Conservation (phyloP, 1,140 invertebrate genomes). For the Asobara japonica region DNA sequence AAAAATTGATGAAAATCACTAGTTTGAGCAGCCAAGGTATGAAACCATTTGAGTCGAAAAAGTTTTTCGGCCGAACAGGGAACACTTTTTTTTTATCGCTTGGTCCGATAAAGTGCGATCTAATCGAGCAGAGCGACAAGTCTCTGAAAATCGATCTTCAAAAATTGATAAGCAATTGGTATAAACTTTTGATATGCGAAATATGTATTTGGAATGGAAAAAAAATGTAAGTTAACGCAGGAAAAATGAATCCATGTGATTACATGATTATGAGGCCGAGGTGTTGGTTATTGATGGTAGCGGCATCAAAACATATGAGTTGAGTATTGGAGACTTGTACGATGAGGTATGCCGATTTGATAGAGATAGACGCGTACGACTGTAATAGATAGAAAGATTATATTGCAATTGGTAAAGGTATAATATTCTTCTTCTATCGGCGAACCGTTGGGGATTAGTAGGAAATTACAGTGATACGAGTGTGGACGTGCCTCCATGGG, state of each 20-base stretch:
- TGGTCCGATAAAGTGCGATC: no score
- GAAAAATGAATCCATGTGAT: not conserved
- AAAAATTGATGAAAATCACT: no score
- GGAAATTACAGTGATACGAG: constrained; percentile 57
- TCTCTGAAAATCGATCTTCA: no score
- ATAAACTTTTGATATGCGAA: no score
- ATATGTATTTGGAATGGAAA: not conserved
- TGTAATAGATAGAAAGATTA: constrained; percentile 60
- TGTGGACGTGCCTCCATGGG: constrained; percentile 44
- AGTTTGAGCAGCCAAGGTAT: no score
- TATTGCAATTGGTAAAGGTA: constrained; percentile 55
- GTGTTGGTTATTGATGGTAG: constrained; percentile 10
- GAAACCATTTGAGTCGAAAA: no score
- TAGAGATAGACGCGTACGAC: constrained; percentile 24
- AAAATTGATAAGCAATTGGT: no score
- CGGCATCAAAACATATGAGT: not conserved
- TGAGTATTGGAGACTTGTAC: not conserved
- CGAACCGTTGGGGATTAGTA: constrained; percentile 52
- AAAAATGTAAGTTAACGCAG: not conserved
- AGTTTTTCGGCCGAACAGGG: no score
- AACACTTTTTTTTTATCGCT: no score
- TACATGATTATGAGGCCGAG: constrained; percentile 4
- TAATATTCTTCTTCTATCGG: constrained; percentile 52
- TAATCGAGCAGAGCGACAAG: no score
- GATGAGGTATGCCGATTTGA: constrained; percentile 21